Percentiles rank a stretch among this genome's conserved stretches.
These are phyloP conservation scores for Pteromalus puparum DNA, from an alignment of 1,140 invertebrate species.

Conservation along the genomic window DNA sequence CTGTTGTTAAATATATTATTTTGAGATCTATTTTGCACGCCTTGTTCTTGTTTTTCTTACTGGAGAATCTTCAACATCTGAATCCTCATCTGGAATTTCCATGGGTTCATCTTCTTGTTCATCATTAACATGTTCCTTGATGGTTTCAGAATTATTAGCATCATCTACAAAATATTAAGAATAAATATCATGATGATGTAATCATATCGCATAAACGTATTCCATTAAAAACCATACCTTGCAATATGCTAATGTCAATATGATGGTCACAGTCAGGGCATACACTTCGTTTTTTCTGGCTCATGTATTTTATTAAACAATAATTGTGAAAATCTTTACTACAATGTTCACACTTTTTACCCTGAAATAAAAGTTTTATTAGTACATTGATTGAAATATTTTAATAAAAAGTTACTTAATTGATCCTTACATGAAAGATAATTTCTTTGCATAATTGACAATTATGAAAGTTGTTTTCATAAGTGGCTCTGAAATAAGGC, in stretches of 20 bases:
- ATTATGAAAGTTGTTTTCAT: conserved; percentile 57
- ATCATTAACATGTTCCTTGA: background rate
- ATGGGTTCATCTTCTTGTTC: conserved; percentile 18
- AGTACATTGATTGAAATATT: conserved; percentile 1
- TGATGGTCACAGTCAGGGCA: conserved; percentile 58
- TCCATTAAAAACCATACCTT: conserved; percentile 12
- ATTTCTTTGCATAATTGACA: conserved; percentile 66
- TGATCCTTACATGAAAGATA: conserved; percentile 67
- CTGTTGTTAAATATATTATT: background rate
- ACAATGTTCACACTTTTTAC: conserved; percentile 60
- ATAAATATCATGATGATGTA: background rate
- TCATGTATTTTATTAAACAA: conserved; percentile 58
- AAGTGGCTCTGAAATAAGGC: conserved; percentile 65
- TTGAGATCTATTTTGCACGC: background rate
- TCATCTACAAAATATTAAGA: background rate
- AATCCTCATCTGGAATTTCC: conserved; percentile 23
- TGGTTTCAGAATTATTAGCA: background rate
- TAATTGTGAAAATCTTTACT: conserved; percentile 55
- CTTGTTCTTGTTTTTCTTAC: background rate
- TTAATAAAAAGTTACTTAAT: background rate
- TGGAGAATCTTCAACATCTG: background rate
- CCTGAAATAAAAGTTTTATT: conserved; percentile 53
- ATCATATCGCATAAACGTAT: background rate
- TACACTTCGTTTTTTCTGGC: conserved; percentile 47
- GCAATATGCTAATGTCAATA: conserved; percentile 3